Base-by-base conservation (phyloP, 2,888 invertebrate genomes). In the Polyommatus iphigenia region DNA sequence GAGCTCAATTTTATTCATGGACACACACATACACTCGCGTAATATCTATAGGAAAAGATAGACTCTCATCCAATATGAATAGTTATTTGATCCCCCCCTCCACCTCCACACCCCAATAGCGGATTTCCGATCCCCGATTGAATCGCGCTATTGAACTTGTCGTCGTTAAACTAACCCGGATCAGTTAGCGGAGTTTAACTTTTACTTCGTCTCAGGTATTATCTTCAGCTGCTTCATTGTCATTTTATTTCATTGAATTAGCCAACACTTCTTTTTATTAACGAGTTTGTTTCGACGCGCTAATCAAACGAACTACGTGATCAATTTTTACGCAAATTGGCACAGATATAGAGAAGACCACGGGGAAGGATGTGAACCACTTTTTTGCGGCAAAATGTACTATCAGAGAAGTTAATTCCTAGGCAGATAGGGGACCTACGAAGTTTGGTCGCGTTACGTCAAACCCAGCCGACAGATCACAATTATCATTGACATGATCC, bases 111-210 rank as follows among this genome's bases (percentile, higher is more conserved):
- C 24, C 62, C 62, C 13, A 24, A 24, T 4, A 18, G 29, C 29
- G 67, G 18, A 67, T 32, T 67, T 67, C 67, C 67, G 67, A 67
- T 67, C 67, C 29, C 67, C 29, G 67, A 67, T 67, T 67, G 29
- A 67, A 67, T 67, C 67, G 15, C 29, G 67, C 67, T 62, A 32
- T 32, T 67, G 67, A 67, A 67, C 29, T 67, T 67, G 67, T 29
- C 10, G 29, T 32, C 29, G 67, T 18, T 67, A 15, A 29, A 29
- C 67, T 29, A 67, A 67, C 29, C 67, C 13, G 24, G 20, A 59
- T 59, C 62, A 62, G 62, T 62, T 62, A 62, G 20, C 10, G 24
- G 62, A 62, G 62, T 62, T 62, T 62, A 62, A 62, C 20, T 24
- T 24, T 62, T 67, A 59, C 59, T 24, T 67, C 8, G 20, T 67